phyloP scores from a whole-genome alignment of 1,140 invertebrate genomes.

The Zophobas atratus region DNA sequence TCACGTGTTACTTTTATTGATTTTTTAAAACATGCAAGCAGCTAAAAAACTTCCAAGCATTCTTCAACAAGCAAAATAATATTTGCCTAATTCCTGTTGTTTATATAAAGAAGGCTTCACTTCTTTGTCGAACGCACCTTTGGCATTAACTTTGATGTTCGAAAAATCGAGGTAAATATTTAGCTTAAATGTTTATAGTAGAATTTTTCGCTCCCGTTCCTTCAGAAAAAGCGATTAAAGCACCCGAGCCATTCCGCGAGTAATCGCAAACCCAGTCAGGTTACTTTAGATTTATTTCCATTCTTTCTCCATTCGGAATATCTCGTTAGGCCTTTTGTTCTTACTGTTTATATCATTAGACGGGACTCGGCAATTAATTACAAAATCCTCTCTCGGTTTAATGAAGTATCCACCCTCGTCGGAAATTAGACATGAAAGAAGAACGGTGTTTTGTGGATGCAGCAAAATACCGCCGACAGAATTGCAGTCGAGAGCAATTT shows the following conservation, averaged over 20 bases:
- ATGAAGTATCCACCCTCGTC: conserved; percentile 43
- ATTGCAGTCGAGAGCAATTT: conserved; percentile 14
- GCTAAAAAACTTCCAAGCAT: too few relatives aligned
- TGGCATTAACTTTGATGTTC: background rate
- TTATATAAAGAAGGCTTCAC: too few relatives aligned
- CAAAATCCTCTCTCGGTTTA: conserved; percentile 43
- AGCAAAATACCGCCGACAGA: conserved; percentile 22
- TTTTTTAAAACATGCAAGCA: too few relatives aligned
- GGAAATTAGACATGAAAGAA: conserved; percentile 35
- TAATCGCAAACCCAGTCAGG: conserved; percentile 35
- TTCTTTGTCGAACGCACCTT: background rate
- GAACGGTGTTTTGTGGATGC: conserved; percentile 21
- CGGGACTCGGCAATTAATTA: conserved; percentile 43
- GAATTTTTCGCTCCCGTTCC: background rate
- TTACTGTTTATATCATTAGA: conserved; percentile 47
- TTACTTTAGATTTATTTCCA: conserved; percentile 41
- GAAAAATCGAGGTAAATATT: too few relatives aligned
- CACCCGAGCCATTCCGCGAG: background rate
- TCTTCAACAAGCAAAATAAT: too few relatives aligned
- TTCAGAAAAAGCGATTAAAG: conserved; percentile 5
- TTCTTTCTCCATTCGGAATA: conserved; percentile 43
- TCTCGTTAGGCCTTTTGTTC: conserved; percentile 43
- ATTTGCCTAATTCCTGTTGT: too few relatives aligned
- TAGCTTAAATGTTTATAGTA: background rate
- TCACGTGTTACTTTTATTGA: too few relatives aligned